Evolutionary conservation across 2,888 invertebrate species (phyloP).

Genomic region (Orchestes rusci): DNA sequence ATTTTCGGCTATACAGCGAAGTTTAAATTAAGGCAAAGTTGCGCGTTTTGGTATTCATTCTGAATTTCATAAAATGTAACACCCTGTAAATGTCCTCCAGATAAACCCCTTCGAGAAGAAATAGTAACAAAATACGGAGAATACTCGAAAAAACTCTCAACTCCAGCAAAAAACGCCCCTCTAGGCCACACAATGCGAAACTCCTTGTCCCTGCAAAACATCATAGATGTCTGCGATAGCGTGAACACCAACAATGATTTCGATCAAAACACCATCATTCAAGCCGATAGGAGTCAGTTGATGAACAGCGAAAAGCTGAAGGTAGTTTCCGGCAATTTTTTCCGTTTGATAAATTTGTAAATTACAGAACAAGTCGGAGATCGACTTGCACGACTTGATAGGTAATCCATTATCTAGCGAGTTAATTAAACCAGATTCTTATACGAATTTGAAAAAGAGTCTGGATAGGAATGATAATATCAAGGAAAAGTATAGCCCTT

Average conservation of each 20-base stretch:
- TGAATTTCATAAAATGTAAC: too few species aligned
- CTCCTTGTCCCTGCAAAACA: conserved; percentile 39
- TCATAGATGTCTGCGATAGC: conserved; percentile 33
- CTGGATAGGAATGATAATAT: conserved; percentile 33
- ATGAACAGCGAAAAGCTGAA: conserved; percentile 34
- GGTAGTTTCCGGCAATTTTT: conserved; percentile 8
- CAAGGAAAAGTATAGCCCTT: conserved; percentile 26
- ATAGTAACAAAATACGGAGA: conserved; percentile 38
- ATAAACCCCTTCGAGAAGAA: conserved; percentile 33
- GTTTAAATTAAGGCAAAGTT: too few species aligned
- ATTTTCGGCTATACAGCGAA: too few species aligned
- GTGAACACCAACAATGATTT: conserved; percentile 44
- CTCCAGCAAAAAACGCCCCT: conserved; percentile 26
- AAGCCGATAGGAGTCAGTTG: conserved; percentile 38
- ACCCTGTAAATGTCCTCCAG: too few species aligned
- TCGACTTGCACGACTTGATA: conserved; percentile 41
- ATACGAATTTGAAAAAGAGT: conserved; percentile 31
- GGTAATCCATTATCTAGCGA: conserved; percentile 30
- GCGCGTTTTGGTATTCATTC: too few species aligned
- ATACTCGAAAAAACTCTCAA: conserved; percentile 29
- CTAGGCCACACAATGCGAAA: conserved; percentile 30
- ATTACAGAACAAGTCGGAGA: conserved; percentile 35
- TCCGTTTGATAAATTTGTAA: neutral
- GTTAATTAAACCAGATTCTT: conserved; percentile 25
- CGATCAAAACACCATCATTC: conserved; percentile 42